phyloP scores from a whole-genome alignment of 2,888 invertebrate genomes.

The Conomelus anceps region DNA sequence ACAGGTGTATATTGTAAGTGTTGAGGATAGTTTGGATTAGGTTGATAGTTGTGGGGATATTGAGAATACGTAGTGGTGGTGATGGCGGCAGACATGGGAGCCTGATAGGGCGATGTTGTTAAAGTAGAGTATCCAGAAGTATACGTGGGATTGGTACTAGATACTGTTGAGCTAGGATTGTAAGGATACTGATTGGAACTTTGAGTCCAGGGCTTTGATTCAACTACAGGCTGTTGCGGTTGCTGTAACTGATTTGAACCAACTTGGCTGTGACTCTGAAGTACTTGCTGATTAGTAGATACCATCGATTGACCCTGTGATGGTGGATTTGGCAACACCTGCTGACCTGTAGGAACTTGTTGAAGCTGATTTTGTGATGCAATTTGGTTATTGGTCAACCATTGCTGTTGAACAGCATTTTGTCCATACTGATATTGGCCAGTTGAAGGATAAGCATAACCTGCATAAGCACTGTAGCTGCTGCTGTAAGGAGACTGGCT shows the following conservation, averaged over 20 bases:
- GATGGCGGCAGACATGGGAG: not conserved
- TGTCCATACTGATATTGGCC: not conserved
- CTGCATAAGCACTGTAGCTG: slow-evolving; percentile 27
- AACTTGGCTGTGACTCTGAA: not conserved
- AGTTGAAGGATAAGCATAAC: slow-evolving; percentile 4
- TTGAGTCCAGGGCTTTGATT: not conserved
- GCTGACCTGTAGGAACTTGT: not conserved
- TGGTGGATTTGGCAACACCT: not conserved
- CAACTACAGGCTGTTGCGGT: not conserved
- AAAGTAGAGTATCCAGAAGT: not conserved
- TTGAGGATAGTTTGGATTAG: slow-evolving; percentile 20
- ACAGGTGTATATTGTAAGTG: slow-evolving; percentile 30
- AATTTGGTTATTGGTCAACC: not conserved
- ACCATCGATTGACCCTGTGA: not conserved
- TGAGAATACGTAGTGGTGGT: not conserved
- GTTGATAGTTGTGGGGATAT: not conserved
- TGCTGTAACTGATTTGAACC: not conserved
- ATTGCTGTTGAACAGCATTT: not conserved
- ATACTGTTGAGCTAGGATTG: slow-evolving; percentile 11
- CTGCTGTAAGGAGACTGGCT: slow-evolving; percentile 35
- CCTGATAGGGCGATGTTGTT: not conserved
- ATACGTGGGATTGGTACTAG: not conserved
- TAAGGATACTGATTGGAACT: not conserved
- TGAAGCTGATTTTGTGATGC: not conserved
- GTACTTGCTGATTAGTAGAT: not conserved